Percentiles rank a stretch among this genome's conserved stretches.
phyloP scores from a whole-genome alignment of 2,113 vertebrate species.

The Ochotona curzoniae region DNA sequence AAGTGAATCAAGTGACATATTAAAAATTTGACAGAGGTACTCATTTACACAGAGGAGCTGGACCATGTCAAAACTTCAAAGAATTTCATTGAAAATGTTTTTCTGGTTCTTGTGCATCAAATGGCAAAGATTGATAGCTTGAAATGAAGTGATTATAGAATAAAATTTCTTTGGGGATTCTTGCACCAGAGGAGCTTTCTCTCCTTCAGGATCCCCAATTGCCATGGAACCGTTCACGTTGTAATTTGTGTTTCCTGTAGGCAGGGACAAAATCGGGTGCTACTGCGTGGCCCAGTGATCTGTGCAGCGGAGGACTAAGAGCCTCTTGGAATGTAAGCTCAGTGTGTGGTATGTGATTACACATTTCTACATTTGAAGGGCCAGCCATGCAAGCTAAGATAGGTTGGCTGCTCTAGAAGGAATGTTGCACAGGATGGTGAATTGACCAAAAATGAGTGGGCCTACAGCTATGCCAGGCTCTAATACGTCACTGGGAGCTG shows the following conservation, averaged over 20 bases:
- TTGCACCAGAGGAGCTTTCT: rapidly evolving
- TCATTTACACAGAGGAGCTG: background rate
- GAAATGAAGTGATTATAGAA: background rate
- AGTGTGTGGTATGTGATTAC: background rate
- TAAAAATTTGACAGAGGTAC: background rate
- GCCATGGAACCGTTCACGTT: no score
- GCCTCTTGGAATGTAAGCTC: background rate
- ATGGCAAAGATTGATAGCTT: background rate
- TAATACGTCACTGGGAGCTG: background rate
- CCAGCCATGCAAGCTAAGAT: background rate
- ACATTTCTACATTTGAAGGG: background rate
- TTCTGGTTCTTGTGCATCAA: background rate
- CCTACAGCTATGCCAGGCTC: background rate
- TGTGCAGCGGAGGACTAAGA: background rate
- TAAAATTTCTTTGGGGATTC: background rate
- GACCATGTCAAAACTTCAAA: background rate
- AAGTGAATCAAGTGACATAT: background rate
- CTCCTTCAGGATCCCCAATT: background rate
- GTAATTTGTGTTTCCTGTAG: background rate
- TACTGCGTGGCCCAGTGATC: background rate
- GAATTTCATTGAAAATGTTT: background rate
- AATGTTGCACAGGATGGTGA: background rate
- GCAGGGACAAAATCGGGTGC: background rate
- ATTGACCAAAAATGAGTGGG: background rate
- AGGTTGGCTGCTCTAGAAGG: background rate